Evolutionary conservation across 30 jellyfish, hydroid and myxozoan species (phyloP), one percentile per base, ranked within the genome.

Genomic region (Aurelia aurita): DNA sequence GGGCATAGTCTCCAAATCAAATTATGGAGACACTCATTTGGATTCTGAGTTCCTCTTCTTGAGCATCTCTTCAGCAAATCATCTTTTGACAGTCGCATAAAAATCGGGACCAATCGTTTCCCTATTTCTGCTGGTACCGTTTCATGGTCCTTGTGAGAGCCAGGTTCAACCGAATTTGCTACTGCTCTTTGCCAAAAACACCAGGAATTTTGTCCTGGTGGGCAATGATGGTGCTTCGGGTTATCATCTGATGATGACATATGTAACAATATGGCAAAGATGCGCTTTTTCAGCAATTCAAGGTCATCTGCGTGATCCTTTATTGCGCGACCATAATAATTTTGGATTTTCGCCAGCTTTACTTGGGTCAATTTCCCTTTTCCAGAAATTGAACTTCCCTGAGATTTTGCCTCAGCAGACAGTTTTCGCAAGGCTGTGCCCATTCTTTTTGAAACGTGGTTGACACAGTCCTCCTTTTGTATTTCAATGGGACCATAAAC

Each of bases 391-490:
- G 26, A n/a, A 5, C 29, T 57, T 0, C 69, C 69, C 26, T 57
- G 29, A 14, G 69, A 57, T 64, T 75, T 86, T 19, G 66, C 1
- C 39, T 49, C 65, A 11, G 65, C 72, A 51, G 28, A 69, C 44
- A 62, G 53, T 28, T 63, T 75, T 19, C 68, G 15, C 43, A 86
- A 65, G 35, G 90, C 96, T 6, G 79, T 86, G 28, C 96, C 86
- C 96, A 75, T 86, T 35, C 86, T 28, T 60, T 86, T 86, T 0
- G 90, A 74, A 0, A 86, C 80, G 29, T 86, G 86, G 59, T 74
- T 74, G 22, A 86, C 65, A 46, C 90, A 86, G 34, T 86, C 95
- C 49, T 74, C 96, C 69, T 75, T 74, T 20, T 10, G 46, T 2
- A 83, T 83, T 15, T 21, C 35, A 44, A 61, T 68, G 1, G 28